A percentile compares a stretch with the other conserved stretches of the same genome.
These are phyloP conservation scores for Hemicordylus capensis DNA, from an alignment of 2,113 vertebrate genomes.

Conservation along the genomic window DNA sequence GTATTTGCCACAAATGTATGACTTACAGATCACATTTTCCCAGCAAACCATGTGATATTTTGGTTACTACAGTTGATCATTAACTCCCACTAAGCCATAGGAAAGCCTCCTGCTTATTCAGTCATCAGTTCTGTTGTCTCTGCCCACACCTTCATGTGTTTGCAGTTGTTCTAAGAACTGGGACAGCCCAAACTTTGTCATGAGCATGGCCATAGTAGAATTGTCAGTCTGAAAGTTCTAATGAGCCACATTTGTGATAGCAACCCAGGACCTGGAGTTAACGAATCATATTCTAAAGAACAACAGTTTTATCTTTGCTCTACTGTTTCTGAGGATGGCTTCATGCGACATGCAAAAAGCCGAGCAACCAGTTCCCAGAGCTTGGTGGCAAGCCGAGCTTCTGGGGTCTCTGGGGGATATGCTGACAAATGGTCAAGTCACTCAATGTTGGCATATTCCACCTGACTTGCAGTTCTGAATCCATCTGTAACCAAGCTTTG, in stretches of 20 bases:
- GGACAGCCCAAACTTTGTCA: too few species aligned
- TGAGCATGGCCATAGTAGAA: too few species aligned
- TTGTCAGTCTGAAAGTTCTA: slow-evolving; percentile 16
- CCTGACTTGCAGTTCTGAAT: too few species aligned
- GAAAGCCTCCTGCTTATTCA: background rate
- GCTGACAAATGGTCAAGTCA: too few species aligned
- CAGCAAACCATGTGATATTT: background rate
- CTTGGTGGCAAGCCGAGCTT: too few species aligned
- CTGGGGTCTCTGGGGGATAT: too few species aligned
- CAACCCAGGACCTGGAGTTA: background rate
- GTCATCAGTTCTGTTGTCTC: background rate
- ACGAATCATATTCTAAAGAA: background rate
- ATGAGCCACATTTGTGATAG: background rate
- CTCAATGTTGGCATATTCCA: too few species aligned
- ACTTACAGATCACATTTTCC: background rate
- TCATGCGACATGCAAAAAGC: too few species aligned
- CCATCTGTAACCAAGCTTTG: too few species aligned
- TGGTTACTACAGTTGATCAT: background rate
- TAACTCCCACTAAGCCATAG: background rate
- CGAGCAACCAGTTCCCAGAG: too few species aligned
- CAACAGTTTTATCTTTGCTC: background rate
- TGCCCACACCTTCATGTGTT: background rate
- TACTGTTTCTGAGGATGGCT: background rate
- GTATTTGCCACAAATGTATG: background rate
- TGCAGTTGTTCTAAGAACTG: background rate